These are phyloP conservation scores for Pyrrhosoma nymphula DNA, from an alignment of 2,888 invertebrate species.

Conservation along the genomic window DNA sequence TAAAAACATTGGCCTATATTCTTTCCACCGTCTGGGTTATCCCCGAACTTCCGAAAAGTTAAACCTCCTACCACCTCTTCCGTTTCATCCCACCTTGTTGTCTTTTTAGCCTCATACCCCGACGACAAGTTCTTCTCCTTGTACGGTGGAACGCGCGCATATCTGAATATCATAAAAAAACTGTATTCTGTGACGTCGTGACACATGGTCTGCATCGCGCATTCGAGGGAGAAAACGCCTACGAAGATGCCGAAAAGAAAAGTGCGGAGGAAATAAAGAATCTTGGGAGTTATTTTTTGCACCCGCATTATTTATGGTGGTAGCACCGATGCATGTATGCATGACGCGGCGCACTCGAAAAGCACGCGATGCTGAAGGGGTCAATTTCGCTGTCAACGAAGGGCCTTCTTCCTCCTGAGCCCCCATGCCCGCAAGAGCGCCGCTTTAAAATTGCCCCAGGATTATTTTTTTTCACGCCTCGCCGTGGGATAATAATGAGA, in stretches of 20 bases:
- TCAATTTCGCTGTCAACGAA: neutral
- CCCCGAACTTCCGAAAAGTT: neutral
- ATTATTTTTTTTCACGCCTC: neutral
- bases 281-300: neutral
- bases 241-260: neutral
- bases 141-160: neutral
- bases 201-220: neutral
- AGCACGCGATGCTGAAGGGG: neutral
- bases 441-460: neutral
- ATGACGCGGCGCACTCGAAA: neutral
- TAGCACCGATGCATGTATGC: neutral
- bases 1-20: conserved; percentile 18
- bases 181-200: neutral
- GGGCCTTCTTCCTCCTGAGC: neutral
- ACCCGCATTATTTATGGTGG: neutral
- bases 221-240: neutral
- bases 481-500: neutral
- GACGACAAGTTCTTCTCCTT: neutral
- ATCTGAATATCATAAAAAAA: neutral
- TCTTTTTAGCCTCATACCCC: neutral
- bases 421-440: neutral
- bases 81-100: neutral
- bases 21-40: neutral
- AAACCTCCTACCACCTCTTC: neutral
- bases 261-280: neutral